Conservation (phyloP, 2,113 vertebrate species). For the Triplophysa tibetana region DNA sequence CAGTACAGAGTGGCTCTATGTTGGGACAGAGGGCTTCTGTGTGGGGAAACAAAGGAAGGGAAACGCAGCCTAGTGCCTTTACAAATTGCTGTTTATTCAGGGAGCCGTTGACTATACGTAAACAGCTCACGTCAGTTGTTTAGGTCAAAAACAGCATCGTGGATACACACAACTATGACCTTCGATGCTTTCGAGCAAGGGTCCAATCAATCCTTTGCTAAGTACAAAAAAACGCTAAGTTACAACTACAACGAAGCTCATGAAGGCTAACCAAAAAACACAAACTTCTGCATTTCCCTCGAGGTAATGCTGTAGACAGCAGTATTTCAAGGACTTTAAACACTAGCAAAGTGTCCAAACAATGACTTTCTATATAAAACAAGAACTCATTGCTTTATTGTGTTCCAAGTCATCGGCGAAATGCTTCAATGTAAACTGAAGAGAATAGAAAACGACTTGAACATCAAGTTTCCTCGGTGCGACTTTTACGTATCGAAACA, state of each 20-base stretch:
- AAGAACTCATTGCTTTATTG: too few species aligned
- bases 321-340: background rate
- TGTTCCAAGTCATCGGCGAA: too few species aligned
- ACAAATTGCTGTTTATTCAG: constrained; percentile 57
- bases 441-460: too few species aligned
- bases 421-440: too few species aligned
- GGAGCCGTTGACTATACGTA: constrained; percentile 39
- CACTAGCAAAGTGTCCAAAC: too few species aligned
- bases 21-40: constrained; percentile 57
- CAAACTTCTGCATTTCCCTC: background rate
- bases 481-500: too few species aligned
- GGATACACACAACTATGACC: constrained; percentile 13
- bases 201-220: too few species aligned
- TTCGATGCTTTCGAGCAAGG: background rate
- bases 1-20: constrained; percentile 47
- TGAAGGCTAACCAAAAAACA: background rate
- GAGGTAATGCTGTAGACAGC: background rate
- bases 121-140: constrained; percentile 55
- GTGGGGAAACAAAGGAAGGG: constrained; percentile 55
- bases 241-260: too few species aligned
- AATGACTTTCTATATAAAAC: background rate
- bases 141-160: constrained; percentile 42
- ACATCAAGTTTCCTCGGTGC: too few species aligned
- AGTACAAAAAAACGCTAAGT: too few species aligned
- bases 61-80: constrained; percentile 54